These are phyloP conservation scores for Tympanuchus pallidicinctus DNA, from an alignment of 2,113 vertebrate species.

Conservation along the genomic window DNA sequence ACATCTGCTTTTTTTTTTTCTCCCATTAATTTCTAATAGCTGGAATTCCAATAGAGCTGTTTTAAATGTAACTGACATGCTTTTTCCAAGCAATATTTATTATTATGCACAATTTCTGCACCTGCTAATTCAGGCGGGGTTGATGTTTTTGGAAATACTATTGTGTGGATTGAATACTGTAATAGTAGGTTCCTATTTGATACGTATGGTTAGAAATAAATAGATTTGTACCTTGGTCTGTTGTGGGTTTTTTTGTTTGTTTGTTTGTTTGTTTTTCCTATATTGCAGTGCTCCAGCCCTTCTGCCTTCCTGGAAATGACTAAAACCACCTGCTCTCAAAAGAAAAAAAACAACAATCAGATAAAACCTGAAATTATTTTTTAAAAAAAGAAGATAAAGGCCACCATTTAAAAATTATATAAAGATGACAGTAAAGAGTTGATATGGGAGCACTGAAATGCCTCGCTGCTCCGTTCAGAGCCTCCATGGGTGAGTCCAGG, in stretches of 20 bases:
- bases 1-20: neutral
- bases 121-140: neutral
- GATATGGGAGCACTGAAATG: neutral
- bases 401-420: neutral
- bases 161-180: neutral
- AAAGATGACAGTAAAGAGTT: neutral
- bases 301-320: neutral
- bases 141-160: neutral
- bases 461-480: neutral
- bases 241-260: too few relatives aligned
- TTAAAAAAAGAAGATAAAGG: neutral
- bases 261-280: neutral
- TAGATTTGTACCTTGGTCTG: neutral
- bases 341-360: neutral
- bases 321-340: neutral
- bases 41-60: neutral
- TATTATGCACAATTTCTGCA: neutral
- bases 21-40: neutral
- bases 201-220: neutral
- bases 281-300: neutral
- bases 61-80: neutral
- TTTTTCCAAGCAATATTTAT: neutral
- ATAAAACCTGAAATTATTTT: neutral
- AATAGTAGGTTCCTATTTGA: neutral
- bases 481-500: neutral